Evolutionary conservation across 2,888 invertebrate species (phyloP), one percentile per base, ranked within the genome.

Genomic region (Cinara cedri): DNA sequence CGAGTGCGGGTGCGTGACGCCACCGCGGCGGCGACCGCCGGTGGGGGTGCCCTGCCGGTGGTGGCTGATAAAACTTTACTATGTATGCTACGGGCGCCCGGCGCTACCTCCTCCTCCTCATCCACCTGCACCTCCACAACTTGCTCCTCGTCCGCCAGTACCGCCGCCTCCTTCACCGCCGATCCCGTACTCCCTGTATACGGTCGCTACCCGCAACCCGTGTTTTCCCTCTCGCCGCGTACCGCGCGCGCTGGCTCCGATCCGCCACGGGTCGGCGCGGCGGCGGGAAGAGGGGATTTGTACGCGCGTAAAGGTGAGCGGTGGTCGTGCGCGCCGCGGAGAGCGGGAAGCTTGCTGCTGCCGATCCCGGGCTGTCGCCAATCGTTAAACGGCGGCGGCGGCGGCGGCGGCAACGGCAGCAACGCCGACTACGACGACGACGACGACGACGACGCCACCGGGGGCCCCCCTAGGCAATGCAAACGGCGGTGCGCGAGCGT

Each of bases 341-440:
- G n/a, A 16, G n/a, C 16, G 49, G 63, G 34, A 78, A 78, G 66
- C 66, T 78, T 49, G 76, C 76, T 57, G 76, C 76, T 78, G 76
- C 76, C 76, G 76, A 78, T 78, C 76, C 76, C 76, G 76, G 76
- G 76, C 76, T 78, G 76, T 78, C 76, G 76, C 76, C 76, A 78
- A 78, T 78, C 76, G 76, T 78, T 78, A 78, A 78, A 78, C 68
- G 76, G 76, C 76, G 66, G 68, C 76, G 66, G 75, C 65, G n/a
- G n/a, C 51, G 42, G 72, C 60, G 11, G 16, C 54, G 13, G 26
- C 55, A 24, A 44, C 74, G 51, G 51, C 74, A 42, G 16, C 46
- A 16, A 14, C 65, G 16, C 19, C 65, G 13, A n/a, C 62, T 21
- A 42, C 55, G 51, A 13, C 46, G 44, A 9, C 60, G 60, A 19